Conservation (phyloP, 2,113 vertebrate genomes). For the Enhydra lutris region DNA sequence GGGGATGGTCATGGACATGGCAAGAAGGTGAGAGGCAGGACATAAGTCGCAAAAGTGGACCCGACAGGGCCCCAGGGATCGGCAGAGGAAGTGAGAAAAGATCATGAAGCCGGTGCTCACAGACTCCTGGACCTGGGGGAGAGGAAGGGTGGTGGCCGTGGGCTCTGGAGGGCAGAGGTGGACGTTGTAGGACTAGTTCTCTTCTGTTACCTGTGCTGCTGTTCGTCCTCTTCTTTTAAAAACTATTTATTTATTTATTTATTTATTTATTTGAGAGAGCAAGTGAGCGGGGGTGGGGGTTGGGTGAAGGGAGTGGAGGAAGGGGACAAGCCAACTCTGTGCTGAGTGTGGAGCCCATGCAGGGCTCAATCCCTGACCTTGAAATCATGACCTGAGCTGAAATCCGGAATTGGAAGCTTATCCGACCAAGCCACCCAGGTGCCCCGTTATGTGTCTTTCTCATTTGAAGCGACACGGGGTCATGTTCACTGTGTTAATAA, state of each 20-base stretch:
- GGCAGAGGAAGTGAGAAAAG: neutral
- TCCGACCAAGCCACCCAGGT: neutral
- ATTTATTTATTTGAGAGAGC: neutral
- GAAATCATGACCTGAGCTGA: neutral
- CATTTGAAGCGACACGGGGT: neutral
- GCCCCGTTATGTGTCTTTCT: neutral
- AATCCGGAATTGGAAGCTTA: neutral
- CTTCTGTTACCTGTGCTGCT: neutral
- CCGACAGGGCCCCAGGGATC: accelerated
- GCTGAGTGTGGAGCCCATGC: too few species aligned
- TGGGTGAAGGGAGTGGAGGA: neutral
- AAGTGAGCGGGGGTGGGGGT: too few species aligned
- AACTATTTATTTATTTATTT: too few species aligned
- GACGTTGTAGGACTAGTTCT: neutral
- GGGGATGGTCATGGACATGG: neutral
- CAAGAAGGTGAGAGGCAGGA: neutral
- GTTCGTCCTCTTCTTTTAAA: neutral
- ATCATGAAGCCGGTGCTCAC: accelerated
- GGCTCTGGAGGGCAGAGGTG: neutral
- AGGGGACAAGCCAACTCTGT: too few species aligned
- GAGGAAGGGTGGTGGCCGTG: accelerated
- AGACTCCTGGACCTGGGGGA: accelerated
- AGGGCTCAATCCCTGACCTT: too few species aligned
- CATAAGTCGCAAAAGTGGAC: too few species aligned
- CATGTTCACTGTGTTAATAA: neutral